Base-by-base conservation (phyloP, 2,888 invertebrate species). In the Cephus runcator region DNA sequence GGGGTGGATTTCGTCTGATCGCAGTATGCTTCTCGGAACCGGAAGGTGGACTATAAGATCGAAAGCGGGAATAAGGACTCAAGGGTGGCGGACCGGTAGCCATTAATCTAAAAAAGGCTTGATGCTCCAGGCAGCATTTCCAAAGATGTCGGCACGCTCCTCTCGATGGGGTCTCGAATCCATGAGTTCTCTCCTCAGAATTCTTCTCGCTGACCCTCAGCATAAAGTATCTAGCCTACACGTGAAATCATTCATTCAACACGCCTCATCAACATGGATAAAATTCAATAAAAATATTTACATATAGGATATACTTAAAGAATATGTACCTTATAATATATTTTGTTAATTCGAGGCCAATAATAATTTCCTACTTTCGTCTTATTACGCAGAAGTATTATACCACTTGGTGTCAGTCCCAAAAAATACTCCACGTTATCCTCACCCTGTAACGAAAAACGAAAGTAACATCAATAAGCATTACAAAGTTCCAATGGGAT, bases 331-430 rank as follows among this genome's bases (percentile, higher is more conserved):
- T 98, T 98, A 93, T 97, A 97, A 92, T 97, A 98, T 89, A 98
- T 96, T 94, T 98, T 98, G 87, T 97, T 96, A 91, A 99, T 98
- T 89, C 98, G 95, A 83, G 98, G 98, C 98, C 99, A 99, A 93
- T 98, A 98, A 93, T 99, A 98, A 93, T 98, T 98, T 86, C 98
- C 98, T 82, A 98, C 98, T 92, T 98, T 98, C 91, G 96, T 96
- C 93, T 98, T 98, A 92, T 98, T 98, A 87, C 98, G 95, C 88
- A 98, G 93, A 80, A 99, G 96, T 90, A 98, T 96, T 90, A 99
- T 96, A 82, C 98, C 98, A 91, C 98, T 98, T 79, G 98, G 98
- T 84, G 98, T 98, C 88, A 99, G 93, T 80, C 98, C 98, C 90
- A 99, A 93, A 93, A 97, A 98, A 92, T 98, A 98, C 92, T 98